phyloP scores from a whole-genome alignment of 2,113 vertebrate genomes.

The Theristicus caerulescens region DNA sequence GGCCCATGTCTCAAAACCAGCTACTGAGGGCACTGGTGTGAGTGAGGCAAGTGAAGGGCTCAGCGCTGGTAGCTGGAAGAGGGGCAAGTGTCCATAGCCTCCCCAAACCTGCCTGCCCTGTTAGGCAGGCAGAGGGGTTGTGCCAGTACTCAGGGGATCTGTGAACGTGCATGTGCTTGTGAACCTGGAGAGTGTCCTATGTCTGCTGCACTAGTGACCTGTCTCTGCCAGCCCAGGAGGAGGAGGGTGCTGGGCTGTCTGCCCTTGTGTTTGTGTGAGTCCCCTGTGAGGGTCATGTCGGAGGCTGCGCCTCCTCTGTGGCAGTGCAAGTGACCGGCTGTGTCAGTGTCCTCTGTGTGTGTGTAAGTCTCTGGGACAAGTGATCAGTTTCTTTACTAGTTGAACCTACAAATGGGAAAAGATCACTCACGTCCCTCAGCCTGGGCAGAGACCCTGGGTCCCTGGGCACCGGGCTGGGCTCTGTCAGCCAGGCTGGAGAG shows the following conservation, averaged over 20 bases:
- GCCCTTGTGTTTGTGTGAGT: neutral
- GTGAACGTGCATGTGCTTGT: accelerated
- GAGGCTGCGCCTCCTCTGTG: neutral
- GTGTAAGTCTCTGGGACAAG: too few species aligned
- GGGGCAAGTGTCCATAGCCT: too few species aligned
- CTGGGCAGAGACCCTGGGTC: neutral
- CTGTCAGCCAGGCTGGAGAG: neutral
- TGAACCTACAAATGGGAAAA: neutral
- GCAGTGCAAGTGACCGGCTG: accelerated
- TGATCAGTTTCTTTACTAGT: neutral
- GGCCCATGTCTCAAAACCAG: neutral
- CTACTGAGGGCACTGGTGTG: neutral
- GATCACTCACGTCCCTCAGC: accelerated
- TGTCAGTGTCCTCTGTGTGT: too few species aligned
- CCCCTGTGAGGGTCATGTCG: accelerated
- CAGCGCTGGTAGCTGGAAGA: neutral
- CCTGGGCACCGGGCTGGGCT: too few species aligned
- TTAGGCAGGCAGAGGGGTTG: too few species aligned
- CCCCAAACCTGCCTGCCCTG: neutral
- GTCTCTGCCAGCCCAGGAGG: neutral
- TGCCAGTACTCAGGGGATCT: accelerated
- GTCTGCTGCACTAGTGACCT: too few species aligned
- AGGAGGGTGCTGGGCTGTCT: neutral
- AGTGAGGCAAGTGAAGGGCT: neutral
- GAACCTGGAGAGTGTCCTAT: too few species aligned